Evolutionary conservation across 2,888 invertebrate species (phyloP), one percentile per base, ranked within the genome.

Genomic region (Dynastes hyllus): DNA sequence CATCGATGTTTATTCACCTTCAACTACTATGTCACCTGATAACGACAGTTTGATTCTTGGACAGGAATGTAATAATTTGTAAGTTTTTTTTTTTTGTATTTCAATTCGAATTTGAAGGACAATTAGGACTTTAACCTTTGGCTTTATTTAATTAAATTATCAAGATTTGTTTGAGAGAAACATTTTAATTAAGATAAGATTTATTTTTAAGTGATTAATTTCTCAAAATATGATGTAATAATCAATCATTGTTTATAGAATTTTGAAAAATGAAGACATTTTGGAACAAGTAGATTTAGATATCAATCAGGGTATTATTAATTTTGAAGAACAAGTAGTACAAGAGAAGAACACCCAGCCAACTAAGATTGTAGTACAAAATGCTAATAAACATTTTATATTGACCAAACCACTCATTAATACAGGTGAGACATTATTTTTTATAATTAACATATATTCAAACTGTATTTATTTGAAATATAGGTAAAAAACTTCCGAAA

Each of bases 21-120:
- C 87, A 2, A 84, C 85, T 78, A 89, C 89, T 81, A 87, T 86
- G 77, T 90, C 92, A 79, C 94, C 94, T 0, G 95, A 95, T 86
- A 94, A 94, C 84, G 95, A 94, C 71, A 77, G 71, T 11, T 78
- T 81, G 13, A 81, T 78, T 77, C 71, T 80, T 27, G 79, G 78
- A 50, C 81, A 80, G 27, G 82, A 82, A 29, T 67, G 76, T 70
- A 82, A 78, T 37, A 81, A 81, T 51, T 80, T 80, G 82, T 81
- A 80, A 80, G 78, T 66, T 37, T 61, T 16, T 16, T 53, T 4
- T 5, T 8, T 55, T 55, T 55, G 5, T 4, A 22, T 55, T 16
- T 16, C 22, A 9, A 6, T 22, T 55, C 4, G 4, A 32, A 8
- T 55, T 55, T 22, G 16, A 32, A 63, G 27, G 32, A 9, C 11